Evolutionary conservation across 2,888 invertebrate species (phyloP), one percentile per base, ranked within the genome.

Genomic region (Nomada flava): DNA sequence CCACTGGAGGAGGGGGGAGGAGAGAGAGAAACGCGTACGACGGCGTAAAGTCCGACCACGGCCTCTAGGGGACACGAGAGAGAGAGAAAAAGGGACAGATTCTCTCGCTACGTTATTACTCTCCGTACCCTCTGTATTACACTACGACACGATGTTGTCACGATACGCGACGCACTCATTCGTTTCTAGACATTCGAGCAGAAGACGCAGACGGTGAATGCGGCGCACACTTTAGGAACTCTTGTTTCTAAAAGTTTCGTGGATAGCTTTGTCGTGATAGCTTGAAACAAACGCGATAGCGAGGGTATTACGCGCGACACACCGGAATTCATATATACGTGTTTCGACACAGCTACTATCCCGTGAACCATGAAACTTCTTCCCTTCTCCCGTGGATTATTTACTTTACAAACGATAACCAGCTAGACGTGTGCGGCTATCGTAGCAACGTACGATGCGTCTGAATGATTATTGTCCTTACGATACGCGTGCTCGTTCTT

Each of bases 101-200:
- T 72, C 36, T 73, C 42, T 72, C 50, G 23, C 52, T 29, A 23
- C 47, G 53, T 59, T 68, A 64, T 69, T 57, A 60, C 64, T 53
- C 47, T 18, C 26, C n/a, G 18, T 60, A 82, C 70, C 57, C 67
- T 73, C 55, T 29, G 73, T 26, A 13, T 13, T 65, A 81, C 82
- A 69, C 81, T 72, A 57, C 29, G 74, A 80, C 73, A 76, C 83
- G 76, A 73, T 62, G 78, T 70, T 83, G 83, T 79, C 84, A 84
- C 84, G 84, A 83, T 79, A 83, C 83, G 75, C 83, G 84, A 79
- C 83, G 84, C 83, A 84, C 79, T 83, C 83, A 79, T 83, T 83
- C 84, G 79, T 69, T 79, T 83, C 68, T 55, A 71, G 79, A 75
- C 84, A 50, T 68, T 83, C 75, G 75, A 55, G 62, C 52, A n/a